phyloP scores from a whole-genome alignment of 2,888 invertebrate species.

The Drosophila neonasuta region DNA sequence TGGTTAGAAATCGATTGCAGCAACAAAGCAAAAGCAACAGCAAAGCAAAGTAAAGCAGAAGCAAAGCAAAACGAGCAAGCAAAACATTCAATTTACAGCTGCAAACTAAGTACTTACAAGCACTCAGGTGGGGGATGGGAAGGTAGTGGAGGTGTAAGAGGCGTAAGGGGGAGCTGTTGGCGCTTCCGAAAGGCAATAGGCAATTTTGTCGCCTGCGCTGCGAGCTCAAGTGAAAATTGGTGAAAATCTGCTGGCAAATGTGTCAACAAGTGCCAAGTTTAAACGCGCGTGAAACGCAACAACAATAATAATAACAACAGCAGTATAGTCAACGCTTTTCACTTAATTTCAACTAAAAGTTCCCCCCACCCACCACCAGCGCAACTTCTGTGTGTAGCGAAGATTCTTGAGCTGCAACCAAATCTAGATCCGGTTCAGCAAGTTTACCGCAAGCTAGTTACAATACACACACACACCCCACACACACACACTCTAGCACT shows the following conservation, averaged over 20 bases:
- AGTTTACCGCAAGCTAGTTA: slow-evolving; percentile 76
- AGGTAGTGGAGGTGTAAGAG: neutral
- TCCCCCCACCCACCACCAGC: slow-evolving; percentile 20
- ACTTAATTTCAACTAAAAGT: slow-evolving; percentile 65
- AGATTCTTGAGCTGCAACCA: slow-evolving; percentile 75
- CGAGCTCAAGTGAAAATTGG: slow-evolving; percentile 69
- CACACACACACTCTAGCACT: slow-evolving; percentile 26
- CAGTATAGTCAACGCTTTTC: slow-evolving; percentile 57
- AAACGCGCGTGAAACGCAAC: slow-evolving; percentile 46
- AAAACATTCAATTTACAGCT: slow-evolving; percentile 59
- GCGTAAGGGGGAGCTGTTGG: neutral
- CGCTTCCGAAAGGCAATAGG: slow-evolving; percentile 36
- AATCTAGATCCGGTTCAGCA: slow-evolving; percentile 77
- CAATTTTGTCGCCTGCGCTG: slow-evolving; percentile 52
- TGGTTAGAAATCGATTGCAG: slow-evolving; percentile 74
- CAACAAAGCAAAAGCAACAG: slow-evolving; percentile 43
- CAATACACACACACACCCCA: slow-evolving; percentile 40
- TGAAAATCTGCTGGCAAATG: slow-evolving; percentile 71
- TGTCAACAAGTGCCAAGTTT: slow-evolving; percentile 67
- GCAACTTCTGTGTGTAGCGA: slow-evolving; percentile 39
- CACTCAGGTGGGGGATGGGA: neutral
- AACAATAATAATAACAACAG: slow-evolving; percentile 21
- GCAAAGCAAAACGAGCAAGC: slow-evolving; percentile 47
- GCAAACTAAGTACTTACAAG: slow-evolving; percentile 44
- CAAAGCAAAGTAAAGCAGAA: slow-evolving; percentile 7